These are phyloP conservation scores for Procambarus virginalis DNA, from an alignment of 1,140 invertebrate species.

Conservation along the genomic window DNA sequence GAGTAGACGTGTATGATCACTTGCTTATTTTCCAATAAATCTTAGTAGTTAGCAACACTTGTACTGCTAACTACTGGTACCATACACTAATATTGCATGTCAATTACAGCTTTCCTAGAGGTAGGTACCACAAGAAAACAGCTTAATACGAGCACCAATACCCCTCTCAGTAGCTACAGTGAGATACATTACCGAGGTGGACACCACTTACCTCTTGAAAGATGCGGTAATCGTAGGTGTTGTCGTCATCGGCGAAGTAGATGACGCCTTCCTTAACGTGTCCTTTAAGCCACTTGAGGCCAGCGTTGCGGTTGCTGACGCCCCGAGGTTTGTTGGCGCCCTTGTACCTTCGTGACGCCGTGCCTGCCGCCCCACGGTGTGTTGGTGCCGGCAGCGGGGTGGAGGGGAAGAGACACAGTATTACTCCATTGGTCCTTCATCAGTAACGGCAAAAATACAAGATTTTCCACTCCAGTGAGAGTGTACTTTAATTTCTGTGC, in stretches of 20 bases:
- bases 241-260: conserved; percentile 77
- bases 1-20: no score
- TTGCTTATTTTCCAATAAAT: no score
- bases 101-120: no score
- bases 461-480: no score
- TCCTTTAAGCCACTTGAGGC: conserved; percentile 88
- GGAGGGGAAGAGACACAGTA: not conserved
- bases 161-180: no score
- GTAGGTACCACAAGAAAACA: no score
- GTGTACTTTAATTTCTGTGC: no score
- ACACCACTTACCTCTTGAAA: conserved; percentile 84
- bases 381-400: not conserved
- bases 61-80: no score
- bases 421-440: not conserved
- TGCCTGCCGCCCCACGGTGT: conserved; percentile 6
- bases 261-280: conserved; percentile 84
- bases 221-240: conserved; percentile 90
- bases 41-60: no score
- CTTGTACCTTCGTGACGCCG: conserved; percentile 45
- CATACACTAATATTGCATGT: no score
- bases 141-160: no score
- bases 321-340: conserved; percentile 81
- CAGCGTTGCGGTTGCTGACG: conserved; percentile 93
- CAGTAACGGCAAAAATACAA: not conserved
- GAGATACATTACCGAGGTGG: not conserved